phyloP scores from a whole-genome alignment of 2,113 vertebrate species.

The Chaetodon trifascialis region DNA sequence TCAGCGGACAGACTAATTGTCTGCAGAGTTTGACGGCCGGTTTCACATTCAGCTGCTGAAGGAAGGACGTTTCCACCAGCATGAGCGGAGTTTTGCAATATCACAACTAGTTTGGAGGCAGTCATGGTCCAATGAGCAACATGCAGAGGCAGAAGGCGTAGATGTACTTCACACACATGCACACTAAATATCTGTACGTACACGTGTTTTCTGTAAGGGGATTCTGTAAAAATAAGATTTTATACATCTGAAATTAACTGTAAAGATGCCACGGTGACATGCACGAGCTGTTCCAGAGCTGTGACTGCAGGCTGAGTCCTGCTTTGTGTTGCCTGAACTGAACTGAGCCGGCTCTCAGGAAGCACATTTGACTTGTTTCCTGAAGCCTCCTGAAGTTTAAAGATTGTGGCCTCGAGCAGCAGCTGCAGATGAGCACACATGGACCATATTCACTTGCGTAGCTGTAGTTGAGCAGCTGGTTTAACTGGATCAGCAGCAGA shows the following conservation, averaged over 20 bases:
- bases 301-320: too few relatives aligned
- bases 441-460: background rate
- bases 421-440: conserved; percentile 1
- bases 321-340: background rate
- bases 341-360: background rate
- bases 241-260: too few relatives aligned
- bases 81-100: background rate
- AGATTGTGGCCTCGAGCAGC: background rate
- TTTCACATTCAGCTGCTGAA: background rate
- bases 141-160: too few relatives aligned
- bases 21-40: background rate
- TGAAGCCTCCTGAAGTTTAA: background rate
- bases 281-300: background rate
- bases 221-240: too few relatives aligned
- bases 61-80: background rate
- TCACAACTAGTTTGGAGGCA: background rate
- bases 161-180: too few relatives aligned
- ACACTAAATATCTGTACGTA: too few relatives aligned
- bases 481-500: background rate
- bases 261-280: too few relatives aligned
- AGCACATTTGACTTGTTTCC: background rate
- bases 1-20: background rate
- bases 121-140: background rate
- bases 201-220: too few relatives aligned
- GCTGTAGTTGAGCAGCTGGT: background rate